Conservation (phyloP, 2,888 invertebrate genomes). For the Drosophila testacea region DNA sequence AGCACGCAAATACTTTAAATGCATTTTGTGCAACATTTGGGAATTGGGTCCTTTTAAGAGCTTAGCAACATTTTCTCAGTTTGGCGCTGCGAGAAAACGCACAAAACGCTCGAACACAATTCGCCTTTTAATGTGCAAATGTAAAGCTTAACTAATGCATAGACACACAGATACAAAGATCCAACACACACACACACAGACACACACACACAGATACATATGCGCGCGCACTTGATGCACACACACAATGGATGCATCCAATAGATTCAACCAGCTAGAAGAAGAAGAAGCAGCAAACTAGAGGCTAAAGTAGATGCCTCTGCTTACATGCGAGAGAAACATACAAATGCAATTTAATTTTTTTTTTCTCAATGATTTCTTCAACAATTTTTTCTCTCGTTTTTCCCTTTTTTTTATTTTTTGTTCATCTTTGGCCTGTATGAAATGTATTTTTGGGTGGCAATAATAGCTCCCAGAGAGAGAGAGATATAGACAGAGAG, state of each 20-base stretch:
- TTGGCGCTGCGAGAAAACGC: constrained; percentile 43
- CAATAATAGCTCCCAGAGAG: constrained; percentile 81
- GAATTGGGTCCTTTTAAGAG: constrained; percentile 63
- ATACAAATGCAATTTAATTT: constrained; percentile 80
- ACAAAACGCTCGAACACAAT: constrained; percentile 72
- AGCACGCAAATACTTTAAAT: constrained; percentile 24
- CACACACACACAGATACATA: constrained; percentile 11
- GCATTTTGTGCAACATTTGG: constrained; percentile 17
- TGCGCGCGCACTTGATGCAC: constrained; percentile 53
- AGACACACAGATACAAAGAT: constrained; percentile 18
- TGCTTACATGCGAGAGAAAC: constrained; percentile 57
- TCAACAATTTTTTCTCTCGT: constrained; percentile 16
- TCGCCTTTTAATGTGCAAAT: constrained; percentile 81
- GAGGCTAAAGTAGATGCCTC: constrained; percentile 34
- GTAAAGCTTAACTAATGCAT: constrained; percentile 74
- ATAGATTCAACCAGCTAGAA: constrained; percentile 50
- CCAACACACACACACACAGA: constrained; percentile 14
- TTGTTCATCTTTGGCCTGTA: constrained; percentile 59
- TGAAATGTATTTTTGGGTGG: constrained; percentile 84
- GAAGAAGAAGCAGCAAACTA: constrained; percentile 20
- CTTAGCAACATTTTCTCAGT: constrained; percentile 56
- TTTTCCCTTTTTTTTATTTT: constrained; percentile 26
- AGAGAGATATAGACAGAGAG: background rate
- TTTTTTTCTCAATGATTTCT: constrained; percentile 35
- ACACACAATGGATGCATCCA: constrained; percentile 77